phyloP scores from a whole-genome alignment of 2,113 vertebrate genomes.

The Pterocles orientalis region DNA sequence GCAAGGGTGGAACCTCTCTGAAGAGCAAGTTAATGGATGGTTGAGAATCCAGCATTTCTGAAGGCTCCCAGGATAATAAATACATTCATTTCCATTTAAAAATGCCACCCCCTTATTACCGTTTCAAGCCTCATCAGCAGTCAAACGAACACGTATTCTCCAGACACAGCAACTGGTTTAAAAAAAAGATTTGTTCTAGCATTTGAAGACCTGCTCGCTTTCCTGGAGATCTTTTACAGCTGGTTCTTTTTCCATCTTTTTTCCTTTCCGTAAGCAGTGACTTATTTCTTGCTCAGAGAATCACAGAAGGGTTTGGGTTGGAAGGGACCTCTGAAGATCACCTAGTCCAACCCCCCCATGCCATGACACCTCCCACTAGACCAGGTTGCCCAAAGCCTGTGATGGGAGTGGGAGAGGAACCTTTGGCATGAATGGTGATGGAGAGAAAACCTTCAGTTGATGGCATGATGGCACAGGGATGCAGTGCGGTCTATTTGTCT shows the following conservation, averaged over 20 bases:
- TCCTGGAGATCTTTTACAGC: background rate
- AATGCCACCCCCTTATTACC: conserved; percentile 36
- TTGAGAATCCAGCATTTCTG: conserved; percentile 16
- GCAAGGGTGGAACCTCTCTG: conserved; percentile 12
- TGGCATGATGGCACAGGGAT: background rate
- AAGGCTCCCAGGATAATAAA: conserved; percentile 19
- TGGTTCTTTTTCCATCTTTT: background rate
- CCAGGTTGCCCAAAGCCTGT: too few species aligned
- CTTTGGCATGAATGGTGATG: background rate
- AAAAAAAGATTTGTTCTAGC: background rate
- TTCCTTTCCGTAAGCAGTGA: background rate
- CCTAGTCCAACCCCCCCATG: too few species aligned
- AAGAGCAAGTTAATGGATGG: conserved; percentile 22
- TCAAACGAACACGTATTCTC: background rate
- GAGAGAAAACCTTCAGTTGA: background rate
- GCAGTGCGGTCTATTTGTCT: background rate
- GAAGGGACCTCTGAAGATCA: too few species aligned
- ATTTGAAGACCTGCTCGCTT: background rate
- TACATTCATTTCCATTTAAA: background rate
- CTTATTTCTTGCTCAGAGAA: background rate
- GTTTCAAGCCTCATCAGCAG: conserved; percentile 46
- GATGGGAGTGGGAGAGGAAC: background rate
- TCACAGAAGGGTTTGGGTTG: too few species aligned
- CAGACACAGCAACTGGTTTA: background rate
- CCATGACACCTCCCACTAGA: too few species aligned